Conservation (phyloP, 2,888 invertebrate genomes). For the Hipparchia semele region DNA sequence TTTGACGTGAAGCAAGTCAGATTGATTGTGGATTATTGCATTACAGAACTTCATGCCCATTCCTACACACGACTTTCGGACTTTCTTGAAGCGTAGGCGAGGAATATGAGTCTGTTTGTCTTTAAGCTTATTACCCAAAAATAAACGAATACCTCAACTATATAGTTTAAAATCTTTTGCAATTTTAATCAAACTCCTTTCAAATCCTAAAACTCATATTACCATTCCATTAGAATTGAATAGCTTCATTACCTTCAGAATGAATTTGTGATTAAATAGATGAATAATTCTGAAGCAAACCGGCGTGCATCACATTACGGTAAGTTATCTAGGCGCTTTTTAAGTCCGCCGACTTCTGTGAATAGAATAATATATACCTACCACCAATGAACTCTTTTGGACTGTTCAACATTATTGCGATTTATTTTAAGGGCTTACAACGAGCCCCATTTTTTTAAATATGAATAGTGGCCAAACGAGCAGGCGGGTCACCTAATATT, state of each 20-base stretch:
- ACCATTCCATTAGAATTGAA: conserved; percentile 43
- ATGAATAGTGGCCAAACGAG: no score
- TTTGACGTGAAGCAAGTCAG: no score
- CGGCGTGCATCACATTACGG: conserved; percentile 19
- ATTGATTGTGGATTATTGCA: no score
- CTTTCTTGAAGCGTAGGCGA: no score
- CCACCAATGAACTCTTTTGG: neutral
- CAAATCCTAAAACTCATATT: conserved; percentile 23
- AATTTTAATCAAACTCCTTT: neutral
- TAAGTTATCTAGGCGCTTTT: conserved; percentile 34
- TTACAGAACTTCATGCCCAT: no score
- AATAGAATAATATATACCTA: conserved; percentile 10
- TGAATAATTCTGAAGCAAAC: conserved; percentile 18
- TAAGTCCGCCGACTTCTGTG: conserved; percentile 22
- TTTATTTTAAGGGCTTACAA: neutral
- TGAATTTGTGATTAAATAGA: neutral
- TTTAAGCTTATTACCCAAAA: no score
- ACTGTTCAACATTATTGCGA: neutral
- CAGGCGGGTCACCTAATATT: no score
- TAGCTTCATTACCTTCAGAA: conserved; percentile 32
- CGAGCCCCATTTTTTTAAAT: no score
- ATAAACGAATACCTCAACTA: no score
- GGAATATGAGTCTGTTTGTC: no score
- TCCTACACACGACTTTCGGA: no score
- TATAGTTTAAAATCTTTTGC: neutral